Evolutionary conservation across 2,888 invertebrate species (phyloP), one percentile per base, ranked within the genome.

Genomic region (Blastobasis lacticolella): DNA sequence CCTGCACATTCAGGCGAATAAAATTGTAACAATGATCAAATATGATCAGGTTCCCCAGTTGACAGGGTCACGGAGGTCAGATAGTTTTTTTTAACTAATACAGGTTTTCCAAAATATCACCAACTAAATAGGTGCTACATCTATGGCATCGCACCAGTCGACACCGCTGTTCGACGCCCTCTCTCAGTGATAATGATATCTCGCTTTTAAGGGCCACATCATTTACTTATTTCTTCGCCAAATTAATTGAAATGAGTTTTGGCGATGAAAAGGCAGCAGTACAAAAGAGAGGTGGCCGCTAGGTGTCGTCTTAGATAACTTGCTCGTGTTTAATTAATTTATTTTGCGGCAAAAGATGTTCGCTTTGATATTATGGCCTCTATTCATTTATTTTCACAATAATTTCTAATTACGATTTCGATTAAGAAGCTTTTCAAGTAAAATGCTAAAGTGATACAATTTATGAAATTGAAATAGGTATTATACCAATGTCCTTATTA

Each of bases 211-310:
- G 83, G 82, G 84, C 80, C 83, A 83, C 86, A 86, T 78, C 82
- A 85, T 85, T 88, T 86, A 87, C 83, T 87, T 86, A 85, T 83
- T 87, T 82, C 84, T 78, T 76, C 71, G 77, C 76, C 23, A 88
- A 87, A 87, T 87, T 87, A 88, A 88, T 88, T 87, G 84, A 88
- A 88, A 88, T 88, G 88, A 88, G 87, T 85, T 87, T 78, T 80
- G 80, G 77, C 81, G 87, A 81, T 87, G 88, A 87, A 88, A 87
- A 88, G 87, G 77, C 80, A 81, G 72, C 71, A 65, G 69, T 68
- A 86, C 86, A 88, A 87, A 88, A 81, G 83, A 71, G 71, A 75
- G 78, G 74, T 75, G 69, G 81, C 77, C 82, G 81, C 75, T 84
- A 88, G 87, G 87, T 88, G 88, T 86, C 83, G 85, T 69, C 57